Evolutionary conservation across 2,797 vertebrate species (phyloP).

Genomic region (Tapirus indicus): DNA sequence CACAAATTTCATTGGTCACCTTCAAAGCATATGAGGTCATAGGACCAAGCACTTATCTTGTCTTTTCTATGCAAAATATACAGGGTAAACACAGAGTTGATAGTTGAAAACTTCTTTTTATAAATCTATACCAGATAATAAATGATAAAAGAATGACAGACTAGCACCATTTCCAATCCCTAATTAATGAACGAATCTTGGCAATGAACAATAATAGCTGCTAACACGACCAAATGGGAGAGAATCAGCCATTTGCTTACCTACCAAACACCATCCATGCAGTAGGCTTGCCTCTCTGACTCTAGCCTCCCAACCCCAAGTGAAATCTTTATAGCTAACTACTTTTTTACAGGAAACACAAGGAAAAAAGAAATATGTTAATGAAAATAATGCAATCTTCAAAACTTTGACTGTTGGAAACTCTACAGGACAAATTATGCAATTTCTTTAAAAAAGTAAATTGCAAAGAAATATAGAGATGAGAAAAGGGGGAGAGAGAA

Average conservation of each 20-base stretch:
- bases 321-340: neutral
- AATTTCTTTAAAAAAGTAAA: neutral
- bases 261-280: neutral
- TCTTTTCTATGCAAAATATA: neutral
- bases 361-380: neutral
- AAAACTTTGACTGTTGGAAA: neutral
- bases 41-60: neutral
- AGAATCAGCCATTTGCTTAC: neutral
- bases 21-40: neutral
- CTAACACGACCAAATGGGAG: neutral
- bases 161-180: neutral
- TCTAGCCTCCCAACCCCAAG: neutral
- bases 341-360: neutral
- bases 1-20: neutral
- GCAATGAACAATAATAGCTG: neutral
- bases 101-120: neutral
- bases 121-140: conserved; percentile 4
- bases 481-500: neutral
- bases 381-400: neutral
- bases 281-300: neutral
- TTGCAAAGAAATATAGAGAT: neutral
- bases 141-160: neutral
- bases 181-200: neutral
- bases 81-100: neutral
- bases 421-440: neutral